Percentiles rank a stretch among this genome's conserved stretches.
These are phyloP conservation scores for Hylia prasina DNA, from an alignment of 2,113 vertebrate genomes.

Conservation along the genomic window DNA sequence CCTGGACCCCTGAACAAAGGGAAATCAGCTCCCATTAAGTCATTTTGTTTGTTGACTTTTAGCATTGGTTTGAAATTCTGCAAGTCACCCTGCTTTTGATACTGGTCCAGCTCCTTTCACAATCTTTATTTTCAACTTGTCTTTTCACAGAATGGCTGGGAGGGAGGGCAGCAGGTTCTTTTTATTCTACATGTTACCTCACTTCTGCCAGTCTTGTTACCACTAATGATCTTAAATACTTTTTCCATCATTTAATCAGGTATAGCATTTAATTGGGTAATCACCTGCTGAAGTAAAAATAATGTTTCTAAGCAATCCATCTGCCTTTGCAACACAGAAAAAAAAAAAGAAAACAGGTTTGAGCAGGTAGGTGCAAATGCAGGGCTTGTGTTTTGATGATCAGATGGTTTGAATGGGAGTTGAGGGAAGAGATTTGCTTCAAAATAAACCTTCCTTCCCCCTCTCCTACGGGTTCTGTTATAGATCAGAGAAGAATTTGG, in stretches of 20 bases:
- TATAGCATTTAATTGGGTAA: not conserved
- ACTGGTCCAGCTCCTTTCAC: not conserved
- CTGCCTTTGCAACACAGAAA: not conserved
- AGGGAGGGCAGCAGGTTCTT: not conserved
- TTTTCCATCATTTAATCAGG: not conserved
- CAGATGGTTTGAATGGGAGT: not conserved
- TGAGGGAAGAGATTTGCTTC: not conserved
- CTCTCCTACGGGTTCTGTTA: not conserved
- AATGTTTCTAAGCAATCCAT: not conserved
- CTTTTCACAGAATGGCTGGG: not conserved
- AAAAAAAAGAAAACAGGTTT: not conserved
- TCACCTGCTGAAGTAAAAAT: not conserved
- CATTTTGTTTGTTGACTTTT: not conserved
- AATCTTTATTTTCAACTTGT: not conserved
- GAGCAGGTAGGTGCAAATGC: not conserved
- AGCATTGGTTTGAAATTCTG: not conserved
- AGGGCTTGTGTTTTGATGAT: not conserved
- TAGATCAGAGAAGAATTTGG: not conserved
- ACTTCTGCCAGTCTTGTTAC: not conserved
- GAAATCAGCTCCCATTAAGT: not conserved
- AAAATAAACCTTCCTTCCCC: not conserved
- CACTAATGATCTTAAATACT: not conserved
- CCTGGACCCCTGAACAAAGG: not conserved
- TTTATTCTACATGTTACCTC: not conserved
- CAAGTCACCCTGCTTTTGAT: not conserved